Evolutionary conservation across 2,888 invertebrate genomes (phyloP).

Genomic region (Parochlus steinenii): DNA sequence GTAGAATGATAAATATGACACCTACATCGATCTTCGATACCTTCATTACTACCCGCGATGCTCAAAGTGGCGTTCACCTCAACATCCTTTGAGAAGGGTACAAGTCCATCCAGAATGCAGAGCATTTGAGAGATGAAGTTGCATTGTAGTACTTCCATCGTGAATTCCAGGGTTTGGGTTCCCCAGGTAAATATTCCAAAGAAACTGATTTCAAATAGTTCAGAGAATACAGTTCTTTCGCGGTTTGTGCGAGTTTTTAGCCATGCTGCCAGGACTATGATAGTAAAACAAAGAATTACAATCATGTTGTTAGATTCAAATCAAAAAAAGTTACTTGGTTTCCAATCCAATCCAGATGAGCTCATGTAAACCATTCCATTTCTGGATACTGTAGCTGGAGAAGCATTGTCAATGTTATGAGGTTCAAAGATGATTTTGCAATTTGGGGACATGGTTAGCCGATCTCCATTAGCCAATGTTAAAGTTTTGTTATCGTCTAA

Average conservation of each 20-base stretch:
- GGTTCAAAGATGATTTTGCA: slow-evolving; percentile 96
- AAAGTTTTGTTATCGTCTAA: slow-evolving; percentile 91
- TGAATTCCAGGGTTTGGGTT: slow-evolving; percentile 62
- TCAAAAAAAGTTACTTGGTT: slow-evolving; percentile 41
- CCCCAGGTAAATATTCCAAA: slow-evolving; percentile 61
- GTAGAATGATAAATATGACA: too few relatives aligned
- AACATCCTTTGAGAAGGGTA: slow-evolving; percentile 53
- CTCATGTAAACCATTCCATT: slow-evolving; percentile 97
- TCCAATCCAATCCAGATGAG: slow-evolving; percentile 85
- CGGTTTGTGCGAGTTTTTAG: slow-evolving; percentile 45
- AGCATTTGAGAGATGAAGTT: slow-evolving; percentile 77
- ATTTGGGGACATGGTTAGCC: slow-evolving; percentile 82
- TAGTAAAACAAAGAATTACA: slow-evolving; percentile 18
- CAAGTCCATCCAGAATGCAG: slow-evolving; percentile 68
- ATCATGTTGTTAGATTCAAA: not conserved
- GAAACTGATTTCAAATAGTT: slow-evolving; percentile 62
- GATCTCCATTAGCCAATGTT: slow-evolving; percentile 88
- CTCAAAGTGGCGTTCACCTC: slow-evolving; percentile 34
- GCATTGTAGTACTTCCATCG: slow-evolving; percentile 79
- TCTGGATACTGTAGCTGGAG: slow-evolving; percentile 89
- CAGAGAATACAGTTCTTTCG: slow-evolving; percentile 47
- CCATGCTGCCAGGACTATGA: slow-evolving; percentile 62
- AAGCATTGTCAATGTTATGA: slow-evolving; percentile 94
- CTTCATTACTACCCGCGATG: slow-evolving; percentile 34
- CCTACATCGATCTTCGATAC: too few relatives aligned